Conservation (phyloP, 2,113 vertebrate genomes). For the Notarius lentiginosus region DNA sequence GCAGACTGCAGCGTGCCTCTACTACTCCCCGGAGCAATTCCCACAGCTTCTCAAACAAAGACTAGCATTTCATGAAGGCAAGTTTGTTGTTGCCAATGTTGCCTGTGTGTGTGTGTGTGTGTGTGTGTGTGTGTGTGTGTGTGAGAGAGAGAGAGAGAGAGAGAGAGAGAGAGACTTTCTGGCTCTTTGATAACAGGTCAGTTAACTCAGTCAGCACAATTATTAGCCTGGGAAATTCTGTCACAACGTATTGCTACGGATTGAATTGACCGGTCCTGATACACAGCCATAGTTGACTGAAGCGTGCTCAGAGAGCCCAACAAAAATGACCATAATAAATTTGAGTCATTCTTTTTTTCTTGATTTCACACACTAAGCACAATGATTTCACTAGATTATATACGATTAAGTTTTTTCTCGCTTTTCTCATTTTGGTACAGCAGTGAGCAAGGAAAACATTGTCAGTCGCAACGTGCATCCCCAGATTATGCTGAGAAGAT, state of each 20-base stretch:
- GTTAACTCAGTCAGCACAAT: constrained; percentile 52
- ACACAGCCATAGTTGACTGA: not conserved
- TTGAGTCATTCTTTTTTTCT: constrained; percentile 53
- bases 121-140: constrained; percentile 33
- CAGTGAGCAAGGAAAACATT: constrained; percentile 2
- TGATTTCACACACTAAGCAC: constrained; percentile 46
- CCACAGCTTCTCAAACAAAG: constrained; percentile 51
- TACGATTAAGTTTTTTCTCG: constrained; percentile 21
- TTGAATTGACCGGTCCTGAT: constrained; percentile 6
- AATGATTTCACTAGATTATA: constrained; percentile 41
- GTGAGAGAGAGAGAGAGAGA: not conserved
- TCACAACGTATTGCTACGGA: constrained; percentile 63
- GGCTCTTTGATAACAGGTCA: constrained; percentile 52
- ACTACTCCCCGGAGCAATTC: constrained; percentile 51
- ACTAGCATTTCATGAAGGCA: constrained; percentile 59
- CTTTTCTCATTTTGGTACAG: constrained; percentile 5
- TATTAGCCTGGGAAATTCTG: constrained; percentile 70
- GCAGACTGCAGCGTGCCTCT: constrained; percentile 52
- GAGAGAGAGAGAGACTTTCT: constrained; percentile 11
- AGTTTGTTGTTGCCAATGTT: constrained; percentile 58
- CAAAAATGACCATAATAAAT: constrained; percentile 17
- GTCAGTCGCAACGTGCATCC: constrained; percentile 14
- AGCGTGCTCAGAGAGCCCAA: not conserved
- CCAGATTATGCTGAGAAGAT: constrained; percentile 34
- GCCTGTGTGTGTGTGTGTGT: constrained; percentile 13